Evolutionary conservation across 2,797 vertebrate species (phyloP), one percentile per base, ranked within the genome.

Genomic region (Crax fasciolata): DNA sequence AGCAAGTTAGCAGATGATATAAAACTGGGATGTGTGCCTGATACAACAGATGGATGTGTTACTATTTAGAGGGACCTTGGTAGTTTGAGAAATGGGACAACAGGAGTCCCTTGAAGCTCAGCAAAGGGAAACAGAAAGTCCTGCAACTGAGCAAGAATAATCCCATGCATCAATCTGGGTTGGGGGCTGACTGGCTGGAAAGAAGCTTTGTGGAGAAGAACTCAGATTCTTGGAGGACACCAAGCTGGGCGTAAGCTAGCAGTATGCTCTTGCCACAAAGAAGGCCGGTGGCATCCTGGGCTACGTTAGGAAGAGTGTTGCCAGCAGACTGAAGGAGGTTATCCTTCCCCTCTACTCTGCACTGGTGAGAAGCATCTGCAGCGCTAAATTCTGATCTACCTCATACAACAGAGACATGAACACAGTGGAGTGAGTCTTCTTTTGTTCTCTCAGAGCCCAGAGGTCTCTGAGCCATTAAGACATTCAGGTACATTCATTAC

Each of bases 101-200:
- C 6, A 65, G 11, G 18, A 48, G 3, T 48, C 13, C 15, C 44
- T n/a, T 67, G 55, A 90, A 91, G 32, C 46, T 55, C 61, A 77
- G 1, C 1, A 2, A 74, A 67, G 13, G 15, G 24, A 81, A 91
- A 51, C 3, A 18, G 0, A 2, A 2, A 58, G 19, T 57, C 23
- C 11, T 8, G 16, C 20, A 61, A 1, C 3, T 35, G 23, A 18
- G 43, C 35, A 94, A 13, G 3, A 72, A 71, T 46, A 55, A 81
- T 2, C 3, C 13, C 27, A 32, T 0, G 3, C 16, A 66, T 23
- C 6, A 39, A 13, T 41, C 24, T 61, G 28, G 30, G 12, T 11
- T 76, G 4, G 11, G 24, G 23, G 11, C 2, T 85, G 30, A 23
- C 21, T 0, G 0, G 27, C 21, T 30, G 27, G 38, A 67, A 54